Base-by-base conservation (phyloP, 2,888 invertebrate species). In the Caradrina clavipalpis region DNA sequence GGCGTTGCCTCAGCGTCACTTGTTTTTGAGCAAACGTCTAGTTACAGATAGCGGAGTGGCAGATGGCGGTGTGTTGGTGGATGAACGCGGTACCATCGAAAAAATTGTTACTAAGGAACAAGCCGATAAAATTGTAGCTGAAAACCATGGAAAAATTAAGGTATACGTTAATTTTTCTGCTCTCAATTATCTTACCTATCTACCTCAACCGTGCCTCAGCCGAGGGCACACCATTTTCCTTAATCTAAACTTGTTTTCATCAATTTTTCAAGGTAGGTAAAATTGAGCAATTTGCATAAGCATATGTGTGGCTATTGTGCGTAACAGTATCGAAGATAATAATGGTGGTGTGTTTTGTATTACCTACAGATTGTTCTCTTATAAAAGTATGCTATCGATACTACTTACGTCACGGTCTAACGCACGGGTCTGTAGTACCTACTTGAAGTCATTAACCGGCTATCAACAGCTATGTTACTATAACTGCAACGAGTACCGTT, bases 61-160 rank as follows among this genome's bases (percentile, higher is more conserved):
- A 19, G 95, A 96, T 73, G 97, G 97, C 53, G 97, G 97, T 35
- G 96, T 97, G 75, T 89, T 97, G 47, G 96, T 97, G 26, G 91
- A 96, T 62, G 92, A 95, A 71, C 91, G 96, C 86, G 97, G 97
- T 19, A 95, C 95, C 80, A 97, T 97, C 79, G 89, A 94, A 76
- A 89, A 94, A 81, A 90, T 97, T 47, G 85, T 97, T 5, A 93
- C 90, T 47, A 93, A 94, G 53, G 85, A 92, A 13, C 93, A 96
- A 81, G 95, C 95, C 64, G 91, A 96, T 21, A 91, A 93, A 88
- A 88, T 96, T 26, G 89, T 96, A 78, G 87, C 94, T 47, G 94
- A 96, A 76, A 92, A 87, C 79, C 92, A 91, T 69, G 95, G 94
- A 81, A 94, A 96, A 67, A 94, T 97, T 83, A 94, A 97, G 89